Conservation (phyloP, 1,140 invertebrate species). For the Zaprionus ornatus region DNA sequence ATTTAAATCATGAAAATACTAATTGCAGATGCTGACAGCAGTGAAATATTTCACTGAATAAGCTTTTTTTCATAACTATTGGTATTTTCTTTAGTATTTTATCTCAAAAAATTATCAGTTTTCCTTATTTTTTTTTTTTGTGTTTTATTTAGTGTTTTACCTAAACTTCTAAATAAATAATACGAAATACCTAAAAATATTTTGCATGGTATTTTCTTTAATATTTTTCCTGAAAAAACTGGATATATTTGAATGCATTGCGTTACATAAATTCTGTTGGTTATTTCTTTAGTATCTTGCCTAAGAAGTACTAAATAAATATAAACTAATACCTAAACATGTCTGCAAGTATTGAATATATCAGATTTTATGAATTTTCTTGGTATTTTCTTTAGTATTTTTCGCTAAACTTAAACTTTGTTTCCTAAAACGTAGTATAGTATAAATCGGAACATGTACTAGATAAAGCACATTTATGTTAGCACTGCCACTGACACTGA, state of each 20-base stretch:
- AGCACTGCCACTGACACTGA: constrained; percentile 39
- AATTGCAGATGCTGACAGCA: background rate
- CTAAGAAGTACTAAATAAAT: background rate
- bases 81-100: background rate
- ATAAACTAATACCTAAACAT: background rate
- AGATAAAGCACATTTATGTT: background rate
- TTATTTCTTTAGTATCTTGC: too few species aligned
- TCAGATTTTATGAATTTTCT: background rate
- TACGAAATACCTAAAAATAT: background rate
- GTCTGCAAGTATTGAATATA: background rate
- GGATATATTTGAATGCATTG: too few species aligned
- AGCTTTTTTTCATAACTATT: background rate
- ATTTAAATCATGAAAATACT: background rate
- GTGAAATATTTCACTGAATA: background rate
- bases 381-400: background rate
- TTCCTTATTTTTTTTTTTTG: background rate
- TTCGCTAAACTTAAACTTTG: background rate
- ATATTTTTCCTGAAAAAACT: too few species aligned
- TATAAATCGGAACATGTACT: background rate
- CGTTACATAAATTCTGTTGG: background rate
- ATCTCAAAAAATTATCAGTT: background rate
- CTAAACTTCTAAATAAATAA: background rate
- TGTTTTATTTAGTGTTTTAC: too few species aligned
- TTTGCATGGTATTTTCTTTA: too few species aligned
- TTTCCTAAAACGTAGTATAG: background rate